Evolutionary conservation across 2,888 invertebrate species (phyloP), one percentile per base, ranked within the genome.

Genomic region (Parthenolecanium corni): DNA sequence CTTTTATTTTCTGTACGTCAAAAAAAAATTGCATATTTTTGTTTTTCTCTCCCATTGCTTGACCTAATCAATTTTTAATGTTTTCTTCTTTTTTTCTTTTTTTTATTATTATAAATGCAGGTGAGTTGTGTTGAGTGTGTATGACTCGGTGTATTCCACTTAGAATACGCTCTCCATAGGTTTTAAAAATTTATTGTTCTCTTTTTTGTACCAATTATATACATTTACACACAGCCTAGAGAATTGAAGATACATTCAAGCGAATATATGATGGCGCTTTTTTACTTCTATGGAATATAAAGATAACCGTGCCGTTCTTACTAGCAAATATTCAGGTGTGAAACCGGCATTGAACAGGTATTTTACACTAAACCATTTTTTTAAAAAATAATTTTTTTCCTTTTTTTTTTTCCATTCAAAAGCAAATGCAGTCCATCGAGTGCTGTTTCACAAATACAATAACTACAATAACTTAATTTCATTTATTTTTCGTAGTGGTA

Each of bases 211-310:
- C 31, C 31, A 31, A 31, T 31, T 31, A 31, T 31, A 31, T 31
- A 54, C 54, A 21, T 54, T 42, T 40, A 54, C 23, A 42, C 42
- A 54, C 49, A 61, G 47, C 49, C 21, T 21, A 31, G 38, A 51
- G 51, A 31, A 36, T 61, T 61, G 40, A 61, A 61, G 61, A 61
- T 51, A 31, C 51, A 21, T 47, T 46, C 36, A 61, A 61, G 49
- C 40, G 49, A 51, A 49, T 31, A 49, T 61, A 51, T 23, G 61
- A 47, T 61, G 61, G 40, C 46, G 61, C 38, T 51, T 61, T 61
- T 61, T 61, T 61, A 61, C n/a, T 31, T 31, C 31, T 61, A 61
- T 47, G 61, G 61, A 61, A 51, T 38, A 49, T 31, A 61, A 58
- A 51, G 61, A 61, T 51, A 49, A 51, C 61, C 23, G 46, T 42